These are phyloP conservation scores for Tribolium madens DNA, from an alignment of 1,140 invertebrate genomes.

Conservation along the genomic window DNA sequence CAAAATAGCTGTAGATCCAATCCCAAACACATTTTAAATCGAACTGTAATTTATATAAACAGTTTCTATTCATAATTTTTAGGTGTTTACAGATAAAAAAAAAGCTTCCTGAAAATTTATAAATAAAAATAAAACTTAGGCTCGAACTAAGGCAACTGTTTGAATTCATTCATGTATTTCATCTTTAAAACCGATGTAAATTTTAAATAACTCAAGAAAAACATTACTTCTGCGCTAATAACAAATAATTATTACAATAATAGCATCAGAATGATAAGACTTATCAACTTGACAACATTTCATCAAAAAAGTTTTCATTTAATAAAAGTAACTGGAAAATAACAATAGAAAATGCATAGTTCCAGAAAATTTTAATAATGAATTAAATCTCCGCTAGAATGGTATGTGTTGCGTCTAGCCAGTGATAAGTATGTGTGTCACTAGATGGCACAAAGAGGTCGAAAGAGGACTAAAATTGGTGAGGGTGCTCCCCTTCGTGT, in stretches of 20 bases:
- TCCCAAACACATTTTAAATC: too few relatives aligned
- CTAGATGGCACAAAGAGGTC: conserved; percentile 39
- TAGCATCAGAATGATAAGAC: neutral
- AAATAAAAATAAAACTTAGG: too few relatives aligned
- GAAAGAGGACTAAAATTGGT: conserved; percentile 5
- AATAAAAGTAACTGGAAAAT: neutral
- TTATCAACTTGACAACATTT: neutral
- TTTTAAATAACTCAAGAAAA: neutral
- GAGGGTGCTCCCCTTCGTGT: conserved; percentile 20
- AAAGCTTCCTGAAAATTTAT: too few relatives aligned
- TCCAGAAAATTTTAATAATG: neutral
- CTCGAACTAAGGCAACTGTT: too few relatives aligned
- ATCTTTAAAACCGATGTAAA: too few relatives aligned
- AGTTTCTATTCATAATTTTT: too few relatives aligned
- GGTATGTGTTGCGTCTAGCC: neutral
- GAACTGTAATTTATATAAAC: too few relatives aligned
- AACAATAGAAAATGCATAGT: neutral
- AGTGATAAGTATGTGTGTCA: conserved; percentile 28
- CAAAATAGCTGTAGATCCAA: too few relatives aligned
- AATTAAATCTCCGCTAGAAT: neutral
- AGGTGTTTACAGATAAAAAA: too few relatives aligned
- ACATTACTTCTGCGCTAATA: neutral
- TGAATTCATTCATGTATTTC: too few relatives aligned
- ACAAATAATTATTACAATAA: neutral
- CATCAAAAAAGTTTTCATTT: neutral